Evolutionary conservation across 2,113 vertebrate genomes (phyloP).

Genomic region (Spea bombifrons): DNA sequence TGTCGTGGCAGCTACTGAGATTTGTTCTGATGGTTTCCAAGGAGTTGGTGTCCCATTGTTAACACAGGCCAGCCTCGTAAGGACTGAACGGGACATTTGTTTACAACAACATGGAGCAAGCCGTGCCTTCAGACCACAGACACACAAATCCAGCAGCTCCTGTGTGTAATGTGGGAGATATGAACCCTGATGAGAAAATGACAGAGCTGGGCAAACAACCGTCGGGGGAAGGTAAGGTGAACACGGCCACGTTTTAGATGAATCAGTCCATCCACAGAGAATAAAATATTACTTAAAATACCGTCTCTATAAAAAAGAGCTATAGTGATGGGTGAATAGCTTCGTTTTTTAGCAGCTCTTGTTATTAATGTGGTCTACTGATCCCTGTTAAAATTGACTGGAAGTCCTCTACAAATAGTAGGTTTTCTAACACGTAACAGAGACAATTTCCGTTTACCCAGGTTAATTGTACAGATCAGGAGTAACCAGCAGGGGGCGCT

Average conservation of each 20-base stretch:
- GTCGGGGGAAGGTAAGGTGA: background rate
- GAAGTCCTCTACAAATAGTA: too few relatives aligned
- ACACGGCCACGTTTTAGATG: background rate
- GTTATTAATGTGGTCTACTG: too few relatives aligned
- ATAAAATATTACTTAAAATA: too few relatives aligned
- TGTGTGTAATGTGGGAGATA: background rate
- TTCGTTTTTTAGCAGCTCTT: too few relatives aligned
- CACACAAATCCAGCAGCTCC: background rate
- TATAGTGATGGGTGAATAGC: too few relatives aligned
- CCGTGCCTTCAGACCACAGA: background rate
- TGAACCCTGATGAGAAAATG: background rate
- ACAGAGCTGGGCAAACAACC: background rate
- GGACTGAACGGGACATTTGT: conserved; percentile 12
- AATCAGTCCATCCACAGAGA: too few relatives aligned
- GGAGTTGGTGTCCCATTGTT: conserved; percentile 13
- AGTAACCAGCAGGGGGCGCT: too few relatives aligned
- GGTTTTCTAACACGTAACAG: too few relatives aligned
- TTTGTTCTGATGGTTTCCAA: conserved; percentile 12
- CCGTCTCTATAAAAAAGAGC: too few relatives aligned
- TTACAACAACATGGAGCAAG: conserved; percentile 26
- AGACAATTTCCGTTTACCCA: too few relatives aligned
- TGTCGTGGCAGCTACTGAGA: background rate
- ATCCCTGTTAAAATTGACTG: too few relatives aligned
- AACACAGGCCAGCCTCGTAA: background rate
- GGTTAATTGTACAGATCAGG: too few relatives aligned